Conservation (phyloP, 2,888 invertebrate species). For the Lagria hirta region DNA sequence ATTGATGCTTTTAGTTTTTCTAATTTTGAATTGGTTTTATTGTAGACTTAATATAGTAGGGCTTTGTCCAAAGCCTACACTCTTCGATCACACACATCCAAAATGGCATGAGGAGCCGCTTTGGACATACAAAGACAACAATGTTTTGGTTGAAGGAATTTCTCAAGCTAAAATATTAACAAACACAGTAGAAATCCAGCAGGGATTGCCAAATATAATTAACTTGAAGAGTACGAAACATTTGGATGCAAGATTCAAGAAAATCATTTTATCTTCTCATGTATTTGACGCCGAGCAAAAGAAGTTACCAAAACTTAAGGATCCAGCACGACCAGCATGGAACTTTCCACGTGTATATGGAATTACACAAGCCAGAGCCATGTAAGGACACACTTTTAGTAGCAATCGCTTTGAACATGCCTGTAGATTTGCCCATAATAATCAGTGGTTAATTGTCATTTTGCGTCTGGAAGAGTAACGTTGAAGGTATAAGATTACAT, state of each 20-base stretch:
- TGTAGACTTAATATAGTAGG: constrained; percentile 53
- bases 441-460: no score
- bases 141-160: constrained; percentile 71
- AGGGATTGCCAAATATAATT: constrained; percentile 63
- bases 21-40: constrained; percentile 23
- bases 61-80: constrained; percentile 50
- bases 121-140: constrained; percentile 61
- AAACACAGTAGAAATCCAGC: constrained; percentile 68
- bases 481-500: no score
- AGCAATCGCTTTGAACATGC: no score
- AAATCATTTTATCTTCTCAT: constrained; percentile 65
- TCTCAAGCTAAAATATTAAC: constrained; percentile 80
- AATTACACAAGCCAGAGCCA: constrained; percentile 68
- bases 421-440: constrained; percentile 2
- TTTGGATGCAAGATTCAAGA: constrained; percentile 63
- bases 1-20: neutral
- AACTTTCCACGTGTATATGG: constrained; percentile 74
- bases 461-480: no score
- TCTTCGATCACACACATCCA: constrained; percentile 63
- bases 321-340: constrained; percentile 69
- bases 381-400: constrained; percentile 64
- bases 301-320: constrained; percentile 72
- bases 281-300: constrained; percentile 78
- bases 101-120: constrained; percentile 66
- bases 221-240: constrained; percentile 56